Evolutionary conservation across 2,797 vertebrate genomes (phyloP), one percentile per base, ranked within the genome.

Genomic region (Lepus oiostolus): DNA sequence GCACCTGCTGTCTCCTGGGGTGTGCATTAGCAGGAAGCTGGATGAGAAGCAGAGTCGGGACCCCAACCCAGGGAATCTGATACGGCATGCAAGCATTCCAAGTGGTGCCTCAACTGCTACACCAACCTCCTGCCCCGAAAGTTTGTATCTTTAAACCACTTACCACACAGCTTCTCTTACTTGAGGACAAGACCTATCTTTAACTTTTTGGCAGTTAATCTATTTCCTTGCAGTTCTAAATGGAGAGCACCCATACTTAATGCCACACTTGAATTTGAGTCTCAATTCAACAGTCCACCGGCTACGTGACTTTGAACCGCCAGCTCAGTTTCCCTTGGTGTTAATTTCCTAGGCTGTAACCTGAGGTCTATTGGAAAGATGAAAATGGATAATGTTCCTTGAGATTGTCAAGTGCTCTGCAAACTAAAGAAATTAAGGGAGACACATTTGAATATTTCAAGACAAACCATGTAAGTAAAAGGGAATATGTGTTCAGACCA

Each of bases 391-490:
- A 38, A 28, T 8, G 7, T 60, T 70, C n/a, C 90, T 75, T 67
- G 63, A 92, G 19, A 86, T 32, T 77, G 58, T 72, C 77, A 90
- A 91, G 38, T 85, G 19, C 38, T 94, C 91, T 38, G 76, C 26
- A 76, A 62, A 83, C 24, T 70, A 62, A 92, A 93, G 38, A 28
- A 72, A 93, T 63, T 71, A 54, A 76, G 54, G 28, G 62, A 85
- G 83, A 87, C 9, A 62, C 26, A 62, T 74, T 67, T 0, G 28
- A 77, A 83, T 79, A 63, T 88, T 87, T 87, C 24, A 91, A 86
- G 65, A 83, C n/a, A 10, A 32, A 60, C 14, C 67, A 85, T 63
- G 21, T 22, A 67, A 80, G 30, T 65, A 71, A 81, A 80, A 88
- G 54, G 17, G 54, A 47, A 72, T 80, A 86, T 62, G 22, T 67